Conservation (phyloP, 2,113 vertebrate species). For the Elanoides forficatus region DNA sequence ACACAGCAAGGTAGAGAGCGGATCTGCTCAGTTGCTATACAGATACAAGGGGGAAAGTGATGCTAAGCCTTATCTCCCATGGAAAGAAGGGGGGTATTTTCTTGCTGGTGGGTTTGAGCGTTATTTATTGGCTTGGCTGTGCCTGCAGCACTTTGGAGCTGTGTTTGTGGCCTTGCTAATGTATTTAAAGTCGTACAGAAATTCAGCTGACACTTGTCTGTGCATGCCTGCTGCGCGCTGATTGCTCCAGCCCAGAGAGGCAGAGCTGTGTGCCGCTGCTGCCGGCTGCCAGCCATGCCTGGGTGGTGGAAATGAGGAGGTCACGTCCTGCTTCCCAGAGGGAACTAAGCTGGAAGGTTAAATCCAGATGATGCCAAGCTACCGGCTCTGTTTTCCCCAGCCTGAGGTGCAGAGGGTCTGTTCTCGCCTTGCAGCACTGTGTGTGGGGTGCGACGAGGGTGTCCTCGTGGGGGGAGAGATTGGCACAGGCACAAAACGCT, state of each 20-base stretch:
- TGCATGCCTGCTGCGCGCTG: neutral
- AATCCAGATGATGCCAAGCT: neutral
- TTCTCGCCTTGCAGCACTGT: neutral
- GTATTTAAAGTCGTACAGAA: neutral
- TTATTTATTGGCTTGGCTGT: neutral
- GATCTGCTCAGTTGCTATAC: neutral
- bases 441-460: rapidly evolving
- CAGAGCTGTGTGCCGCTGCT: neutral
- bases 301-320: neutral
- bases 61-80: neutral
- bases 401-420: neutral
- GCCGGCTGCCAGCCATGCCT: neutral
- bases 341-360: neutral
- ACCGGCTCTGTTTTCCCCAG: neutral
- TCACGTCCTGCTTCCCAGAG: conserved; percentile 4
- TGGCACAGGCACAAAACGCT: rapidly evolving
- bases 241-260: conserved; percentile 16
- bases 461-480: neutral
- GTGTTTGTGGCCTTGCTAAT: conserved; percentile 14
- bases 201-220: conserved; percentile 15
- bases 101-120: neutral
- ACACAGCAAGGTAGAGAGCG: neutral
- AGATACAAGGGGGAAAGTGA: neutral
- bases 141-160: conserved; percentile 19
- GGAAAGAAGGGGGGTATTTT: neutral